Percentiles rank a stretch among this genome's conserved stretches.
phyloP scores from a whole-genome alignment of 2,888 invertebrate species.

The Hemaris fuciformis region DNA sequence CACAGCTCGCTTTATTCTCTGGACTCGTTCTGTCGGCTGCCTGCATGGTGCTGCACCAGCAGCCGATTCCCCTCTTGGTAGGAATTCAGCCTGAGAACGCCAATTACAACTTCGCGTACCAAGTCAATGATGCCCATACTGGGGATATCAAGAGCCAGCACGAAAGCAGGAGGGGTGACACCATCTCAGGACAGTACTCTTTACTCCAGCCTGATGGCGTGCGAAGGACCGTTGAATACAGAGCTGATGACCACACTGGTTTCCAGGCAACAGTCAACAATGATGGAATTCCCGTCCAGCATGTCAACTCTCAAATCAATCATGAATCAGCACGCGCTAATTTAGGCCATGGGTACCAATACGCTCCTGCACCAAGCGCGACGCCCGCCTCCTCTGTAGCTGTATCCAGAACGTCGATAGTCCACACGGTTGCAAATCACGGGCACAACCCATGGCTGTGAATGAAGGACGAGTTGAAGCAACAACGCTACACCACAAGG shows the following conservation, averaged over 20 bases:
- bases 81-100: slow-evolving; percentile 47
- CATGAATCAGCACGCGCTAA: slow-evolving; percentile 18
- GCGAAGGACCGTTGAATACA: slow-evolving; percentile 78
- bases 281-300: slow-evolving; percentile 34
- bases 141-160: slow-evolving; percentile 80
- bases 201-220: slow-evolving; percentile 79
- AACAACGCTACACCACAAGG: slow-evolving; percentile 17
- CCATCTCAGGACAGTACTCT: slow-evolving; percentile 78
- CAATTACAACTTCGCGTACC: slow-evolving; percentile 79
- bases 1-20: slow-evolving; percentile 42
- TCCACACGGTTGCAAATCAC: slow-evolving; percentile 51
- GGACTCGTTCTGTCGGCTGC: slow-evolving; percentile 55
- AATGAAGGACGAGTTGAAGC: slow-evolving; percentile 15
- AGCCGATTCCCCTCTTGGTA: slow-evolving; percentile 34
- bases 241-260: slow-evolving; percentile 76
- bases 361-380: slow-evolving; percentile 35
- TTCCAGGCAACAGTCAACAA: slow-evolving; percentile 79
- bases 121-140: slow-evolving; percentile 76
- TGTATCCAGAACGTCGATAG: slow-evolving; percentile 55
- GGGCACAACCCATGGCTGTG: slow-evolving; percentile 52
- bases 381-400: slow-evolving; percentile 49
- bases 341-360: slow-evolving; percentile 16
- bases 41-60: slow-evolving; percentile 60
- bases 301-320: slow-evolving; percentile 15
- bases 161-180: slow-evolving; percentile 74